phyloP scores from a whole-genome alignment of 2,113 vertebrate genomes.

The Fregata magnificens region DNA sequence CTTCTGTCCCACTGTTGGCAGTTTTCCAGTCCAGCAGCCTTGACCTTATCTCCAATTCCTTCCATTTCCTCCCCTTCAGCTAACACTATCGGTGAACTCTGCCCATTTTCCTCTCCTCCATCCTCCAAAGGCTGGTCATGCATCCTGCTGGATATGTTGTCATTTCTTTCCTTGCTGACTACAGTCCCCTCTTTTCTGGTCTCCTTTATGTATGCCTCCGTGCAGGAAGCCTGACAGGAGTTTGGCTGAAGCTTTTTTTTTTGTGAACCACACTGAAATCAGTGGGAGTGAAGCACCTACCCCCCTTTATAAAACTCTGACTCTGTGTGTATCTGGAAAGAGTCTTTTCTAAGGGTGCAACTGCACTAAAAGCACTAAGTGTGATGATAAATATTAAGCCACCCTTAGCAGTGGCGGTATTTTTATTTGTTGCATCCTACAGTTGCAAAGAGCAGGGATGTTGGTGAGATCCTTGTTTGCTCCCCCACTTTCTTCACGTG shows the following conservation, averaged over 20 bases:
- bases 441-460: accelerated
- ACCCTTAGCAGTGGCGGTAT: not conserved
- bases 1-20: not conserved
- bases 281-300: not conserved
- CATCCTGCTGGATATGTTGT: constrained; percentile 43
- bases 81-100: not conserved
- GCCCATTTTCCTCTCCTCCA: not conserved
- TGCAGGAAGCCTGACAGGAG: constrained; percentile 13
- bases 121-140: not conserved
- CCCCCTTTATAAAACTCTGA: not conserved
- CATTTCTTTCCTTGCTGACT: not conserved
- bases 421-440: not conserved
- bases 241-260: not conserved
- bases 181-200: not conserved
- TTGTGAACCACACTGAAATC: not conserved
- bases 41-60: constrained; percentile 28
- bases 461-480: not conserved
- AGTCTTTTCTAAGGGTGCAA: not conserved
- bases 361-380: not conserved
- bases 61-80: constrained; percentile 35
- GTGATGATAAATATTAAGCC: not conserved
- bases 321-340: not conserved
- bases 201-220: not conserved
- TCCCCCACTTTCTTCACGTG: not conserved
- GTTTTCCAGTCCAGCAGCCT: constrained; percentile 23